Conservation (phyloP, 23 tunicate genomes). For the Halocynthia aurantium region DNA sequence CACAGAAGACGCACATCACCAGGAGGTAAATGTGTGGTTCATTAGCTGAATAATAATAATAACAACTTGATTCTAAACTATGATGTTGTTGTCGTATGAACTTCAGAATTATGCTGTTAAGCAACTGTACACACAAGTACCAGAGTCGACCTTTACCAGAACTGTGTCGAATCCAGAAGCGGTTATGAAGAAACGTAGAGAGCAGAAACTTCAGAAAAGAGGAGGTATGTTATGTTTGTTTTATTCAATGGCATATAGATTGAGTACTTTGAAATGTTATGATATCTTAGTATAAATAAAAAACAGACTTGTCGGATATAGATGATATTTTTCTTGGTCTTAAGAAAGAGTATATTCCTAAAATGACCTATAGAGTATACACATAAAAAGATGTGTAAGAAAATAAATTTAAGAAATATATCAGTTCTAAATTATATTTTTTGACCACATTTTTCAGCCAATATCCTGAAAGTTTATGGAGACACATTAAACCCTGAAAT, state of each 20-base stretch:
- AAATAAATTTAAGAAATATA: no score
- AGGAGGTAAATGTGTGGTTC: slow-evolving; percentile 13
- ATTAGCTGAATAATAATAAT: neutral
- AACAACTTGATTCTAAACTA: neutral
- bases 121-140: slow-evolving; percentile 77
- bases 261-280: no score
- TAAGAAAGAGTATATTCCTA: no score
- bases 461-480: slow-evolving; percentile 67
- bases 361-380: no score
- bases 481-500: slow-evolving; percentile 66
- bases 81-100: neutral
- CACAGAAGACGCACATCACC: neutral
- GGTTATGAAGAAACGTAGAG: slow-evolving; percentile 90
- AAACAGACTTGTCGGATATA: no score
- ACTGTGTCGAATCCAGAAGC: slow-evolving; percentile 96
- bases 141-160: slow-evolving; percentile 87
- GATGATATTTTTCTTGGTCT: no score
- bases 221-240: slow-evolving; percentile 45
- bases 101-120: slow-evolving; percentile 61
- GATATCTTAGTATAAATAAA: no score
- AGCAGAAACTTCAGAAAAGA: slow-evolving; percentile 85
- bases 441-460: slow-evolving; percentile 31
- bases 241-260: no score
- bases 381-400: no score
- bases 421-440: no score